Evolutionary conservation across 2,113 vertebrate genomes (phyloP), one percentile per base, ranked within the genome.

Genomic region (Laticauda laticaudata): DNA sequence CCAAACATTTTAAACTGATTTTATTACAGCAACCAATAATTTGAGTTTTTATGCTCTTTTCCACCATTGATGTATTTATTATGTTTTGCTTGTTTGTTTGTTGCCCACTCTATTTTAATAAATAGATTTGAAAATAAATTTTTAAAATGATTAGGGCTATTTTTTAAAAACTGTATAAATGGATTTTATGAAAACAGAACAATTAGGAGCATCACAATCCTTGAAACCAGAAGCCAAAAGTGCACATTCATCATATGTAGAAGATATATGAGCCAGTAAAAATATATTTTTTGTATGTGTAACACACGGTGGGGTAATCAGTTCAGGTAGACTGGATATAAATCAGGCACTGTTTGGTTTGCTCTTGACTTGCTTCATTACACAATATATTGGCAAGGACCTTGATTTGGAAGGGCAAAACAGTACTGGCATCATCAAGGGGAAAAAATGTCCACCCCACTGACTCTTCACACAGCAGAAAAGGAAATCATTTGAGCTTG

Each of bases 391-490:
- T 92, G 51, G 87, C 59, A 75, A 75, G 34, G 23, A 45, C 21
- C n/a, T 9, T 92, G 29, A 53, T 86, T 87, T 92, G 57, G 57
- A 75, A 92, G 87, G 48, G n/a, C 91, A 92, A 39, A 92, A 64
- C 18, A 53, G 48, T 64, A 88, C 11, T 56, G 59, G 48, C 21
- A 86, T 56, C 69, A 21, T 15, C 7, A 87, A 53, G 24, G 26
- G 26, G 29, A 23, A 26, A 92, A 92, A 39, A 23, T 3, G 45
- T 18, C 45, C 69, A 87, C 48, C 86, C 9, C 29, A 92, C 54
- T 88, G 10, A 57, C n/a, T 15, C 18, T 88, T 88, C 86, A 88
- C 59, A 92, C 9, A 92, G 43, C n/a, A 92, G 34, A 92, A 92
- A 81, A 21, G 51, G 24, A 92, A 69, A 75, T 43, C 14, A 34